A percentile compares a stretch with the other conserved stretches of the same genome.
These are phyloP conservation scores for Dinocampus coccinellae DNA, from an alignment of 2,888 invertebrate genomes.

Conservation along the genomic window DNA sequence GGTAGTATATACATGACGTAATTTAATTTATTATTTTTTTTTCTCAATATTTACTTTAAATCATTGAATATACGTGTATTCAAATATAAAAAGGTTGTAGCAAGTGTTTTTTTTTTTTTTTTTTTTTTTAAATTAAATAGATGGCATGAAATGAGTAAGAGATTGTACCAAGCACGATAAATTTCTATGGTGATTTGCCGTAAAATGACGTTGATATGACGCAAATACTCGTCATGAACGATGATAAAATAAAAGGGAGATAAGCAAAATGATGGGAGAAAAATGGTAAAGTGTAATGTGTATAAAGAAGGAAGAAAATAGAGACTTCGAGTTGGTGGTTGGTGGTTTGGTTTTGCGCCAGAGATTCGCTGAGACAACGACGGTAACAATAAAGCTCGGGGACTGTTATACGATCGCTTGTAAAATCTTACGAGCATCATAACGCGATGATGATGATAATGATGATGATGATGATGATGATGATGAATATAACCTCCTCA, in stretches of 20 bases:
- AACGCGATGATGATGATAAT: slow-evolving; percentile 62
- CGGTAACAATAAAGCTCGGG: slow-evolving; percentile 54
- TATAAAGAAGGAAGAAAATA: slow-evolving; percentile 35
- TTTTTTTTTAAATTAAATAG: not conserved
- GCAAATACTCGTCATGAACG: not conserved
- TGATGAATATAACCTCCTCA: slow-evolving; percentile 53
- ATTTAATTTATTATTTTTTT: too few relatives aligned
- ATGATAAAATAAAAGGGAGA: not conserved
- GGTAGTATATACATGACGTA: too few relatives aligned
- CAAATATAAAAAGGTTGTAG: too few relatives aligned
- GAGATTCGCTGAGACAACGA: slow-evolving; percentile 40
- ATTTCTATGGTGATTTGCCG: slow-evolving; percentile 43
- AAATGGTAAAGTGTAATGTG: not conserved
- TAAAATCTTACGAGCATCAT: slow-evolving; percentile 64
- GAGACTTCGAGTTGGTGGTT: slow-evolving; percentile 34
- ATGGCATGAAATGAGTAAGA: not conserved
- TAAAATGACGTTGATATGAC: slow-evolving; percentile 17
- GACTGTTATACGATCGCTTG: slow-evolving; percentile 57
- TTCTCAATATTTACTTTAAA: too few relatives aligned
- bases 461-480: slow-evolving; percentile 58
- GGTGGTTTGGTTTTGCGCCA: too few relatives aligned
- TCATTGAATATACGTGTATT: too few relatives aligned
- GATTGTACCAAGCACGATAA: slow-evolving; percentile 13
- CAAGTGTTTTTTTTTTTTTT: too few relatives aligned
- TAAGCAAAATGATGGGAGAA: not conserved